Percentiles rank a stretch among this genome's conserved stretches.
Evolutionary conservation across 2,888 invertebrate genomes (phyloP).

Genomic region (Xanthorhoe spadicearia): DNA sequence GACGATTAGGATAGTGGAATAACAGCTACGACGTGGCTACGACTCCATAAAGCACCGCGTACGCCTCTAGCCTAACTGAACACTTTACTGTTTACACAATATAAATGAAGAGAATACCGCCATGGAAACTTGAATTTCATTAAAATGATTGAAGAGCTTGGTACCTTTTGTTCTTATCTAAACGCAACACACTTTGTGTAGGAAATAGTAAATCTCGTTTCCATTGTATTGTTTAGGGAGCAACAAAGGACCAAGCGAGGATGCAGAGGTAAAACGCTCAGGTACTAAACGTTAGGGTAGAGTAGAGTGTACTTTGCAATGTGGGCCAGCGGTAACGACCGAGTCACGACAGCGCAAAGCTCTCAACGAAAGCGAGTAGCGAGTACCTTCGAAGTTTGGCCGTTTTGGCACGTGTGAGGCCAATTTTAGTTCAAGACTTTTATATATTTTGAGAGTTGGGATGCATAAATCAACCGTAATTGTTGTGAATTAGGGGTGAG

Average conservation of each 20-base stretch:
- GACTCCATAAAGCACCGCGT: slow-evolving; percentile 31
- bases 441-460: slow-evolving; percentile 33
- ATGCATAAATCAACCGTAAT: slow-evolving; percentile 13
- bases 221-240: slow-evolving; percentile 36
- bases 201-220: slow-evolving; percentile 38
- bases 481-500: slow-evolving; percentile 35
- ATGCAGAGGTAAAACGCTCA: slow-evolving; percentile 45
- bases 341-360: slow-evolving; percentile 60
- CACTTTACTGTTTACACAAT: slow-evolving; percentile 8
- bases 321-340: slow-evolving; percentile 64
- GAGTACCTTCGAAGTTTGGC: slow-evolving; percentile 34
- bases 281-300: slow-evolving; percentile 51
- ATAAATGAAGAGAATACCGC: slow-evolving; percentile 5
- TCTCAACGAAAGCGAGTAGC: slow-evolving; percentile 50
- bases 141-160: slow-evolving; percentile 20
- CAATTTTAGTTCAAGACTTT: slow-evolving; percentile 28
- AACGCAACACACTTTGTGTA: slow-evolving; percentile 19
- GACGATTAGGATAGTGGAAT: slow-evolving; percentile 50
- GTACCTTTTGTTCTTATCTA: slow-evolving; percentile 24
- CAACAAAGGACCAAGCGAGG: slow-evolving; percentile 46
- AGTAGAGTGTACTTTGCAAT: slow-evolving; percentile 61
- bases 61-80: slow-evolving; percentile 4
- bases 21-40: slow-evolving; percentile 40
- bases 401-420: slow-evolving; percentile 44
- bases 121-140: slow-evolving; percentile 5